These are phyloP conservation scores for Cyanocitta stelleri DNA, from an alignment of 2,113 vertebrate species.

Conservation along the genomic window DNA sequence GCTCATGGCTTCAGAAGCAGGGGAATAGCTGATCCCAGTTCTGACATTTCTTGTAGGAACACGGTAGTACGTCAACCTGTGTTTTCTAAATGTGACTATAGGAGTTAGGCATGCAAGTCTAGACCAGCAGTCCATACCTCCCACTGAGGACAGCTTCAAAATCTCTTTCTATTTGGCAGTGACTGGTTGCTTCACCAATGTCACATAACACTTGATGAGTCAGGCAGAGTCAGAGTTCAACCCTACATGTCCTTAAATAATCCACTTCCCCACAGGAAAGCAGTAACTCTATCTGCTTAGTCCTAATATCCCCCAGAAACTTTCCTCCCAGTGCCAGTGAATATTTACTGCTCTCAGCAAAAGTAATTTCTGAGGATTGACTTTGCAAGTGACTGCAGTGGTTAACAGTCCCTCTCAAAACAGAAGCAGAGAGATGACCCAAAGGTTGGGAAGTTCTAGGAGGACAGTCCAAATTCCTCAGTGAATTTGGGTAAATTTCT, in stretches of 20 bases:
- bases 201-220: background rate
- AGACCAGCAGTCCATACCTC: background rate
- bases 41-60: background rate
- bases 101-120: background rate
- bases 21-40: background rate
- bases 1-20: background rate
- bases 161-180: background rate
- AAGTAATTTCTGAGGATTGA: background rate
- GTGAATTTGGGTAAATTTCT: constrained; percentile 13
- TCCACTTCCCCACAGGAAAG: background rate
- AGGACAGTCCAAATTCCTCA: background rate
- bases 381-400: background rate
- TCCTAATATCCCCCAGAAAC: background rate
- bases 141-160: background rate
- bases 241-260: background rate
- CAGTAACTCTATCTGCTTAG: background rate
- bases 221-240: background rate
- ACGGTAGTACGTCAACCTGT: background rate
- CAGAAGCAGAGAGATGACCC: background rate
- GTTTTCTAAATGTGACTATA: background rate
- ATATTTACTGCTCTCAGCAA: background rate
- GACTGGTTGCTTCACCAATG: background rate
- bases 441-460: background rate
- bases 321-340: background rate
- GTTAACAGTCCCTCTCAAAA: background rate